A percentile compares a stretch with the other conserved stretches of the same genome.
These are phyloP conservation scores for Lamprotornis superbus DNA, from an alignment of 2,113 vertebrate genomes.

Conservation along the genomic window DNA sequence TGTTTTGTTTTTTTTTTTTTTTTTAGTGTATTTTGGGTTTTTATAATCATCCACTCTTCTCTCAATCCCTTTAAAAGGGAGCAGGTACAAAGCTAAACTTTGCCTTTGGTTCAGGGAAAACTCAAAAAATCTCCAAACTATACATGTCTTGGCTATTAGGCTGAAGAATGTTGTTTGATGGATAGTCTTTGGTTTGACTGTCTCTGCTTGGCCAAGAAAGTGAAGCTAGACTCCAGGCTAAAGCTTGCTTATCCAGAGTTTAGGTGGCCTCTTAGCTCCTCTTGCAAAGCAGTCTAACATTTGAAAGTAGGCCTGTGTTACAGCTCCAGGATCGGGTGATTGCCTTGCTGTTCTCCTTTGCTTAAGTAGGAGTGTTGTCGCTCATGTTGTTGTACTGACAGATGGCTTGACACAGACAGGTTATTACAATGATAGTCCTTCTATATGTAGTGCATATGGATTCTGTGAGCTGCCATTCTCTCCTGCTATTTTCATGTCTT, in stretches of 20 bases:
- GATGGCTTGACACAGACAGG: conserved; percentile 41
- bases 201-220: neutral
- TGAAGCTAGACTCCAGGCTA: neutral
- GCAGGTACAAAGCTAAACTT: neutral
- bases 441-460: conserved; percentile 10
- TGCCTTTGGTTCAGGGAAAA: neutral
- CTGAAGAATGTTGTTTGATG: neutral
- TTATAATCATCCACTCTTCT: neutral
- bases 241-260: neutral
- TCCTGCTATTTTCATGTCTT: conserved; percentile 37
- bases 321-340: neutral
- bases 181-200: neutral
- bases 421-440: conserved; percentile 36
- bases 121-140: neutral
- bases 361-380: neutral
- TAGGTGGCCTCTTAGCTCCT: neutral
- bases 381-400: conserved; percentile 18
- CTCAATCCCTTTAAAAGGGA: neutral
- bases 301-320: neutral
- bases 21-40: neutral
- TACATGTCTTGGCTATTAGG: neutral
- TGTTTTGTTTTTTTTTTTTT: neutral
- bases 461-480: conserved; percentile 40
- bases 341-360: neutral
- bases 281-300: neutral